Evolutionary conservation across 2,113 vertebrate species (phyloP).

Genomic region (Zosterops borbonicus): DNA sequence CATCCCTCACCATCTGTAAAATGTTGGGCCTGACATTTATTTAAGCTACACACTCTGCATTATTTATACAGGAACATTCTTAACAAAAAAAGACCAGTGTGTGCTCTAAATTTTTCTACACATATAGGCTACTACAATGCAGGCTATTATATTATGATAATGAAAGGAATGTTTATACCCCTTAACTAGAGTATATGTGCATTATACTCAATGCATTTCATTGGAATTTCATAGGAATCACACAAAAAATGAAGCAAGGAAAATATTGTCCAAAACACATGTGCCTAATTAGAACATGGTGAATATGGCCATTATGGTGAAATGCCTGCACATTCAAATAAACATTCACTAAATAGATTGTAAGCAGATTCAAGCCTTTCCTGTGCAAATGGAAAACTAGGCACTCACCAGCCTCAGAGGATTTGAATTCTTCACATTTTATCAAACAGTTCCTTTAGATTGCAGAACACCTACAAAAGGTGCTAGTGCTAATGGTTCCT

Average conservation of each 20-base stretch:
- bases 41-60: not conserved
- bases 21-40: not conserved
- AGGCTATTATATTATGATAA: not conserved
- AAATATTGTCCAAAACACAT: not conserved
- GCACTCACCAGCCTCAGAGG: not conserved
- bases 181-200: not conserved
- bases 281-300: not conserved
- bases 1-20: conserved; percentile 1
- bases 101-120: not conserved
- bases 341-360: not conserved
- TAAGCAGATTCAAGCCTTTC: not conserved
- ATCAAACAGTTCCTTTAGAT: not conserved
- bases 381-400: not conserved
- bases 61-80: not conserved
- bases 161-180: not conserved
- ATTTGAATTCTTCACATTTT: not conserved
- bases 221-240: not conserved
- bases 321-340: not conserved
- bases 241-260: not conserved
- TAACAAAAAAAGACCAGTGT: not conserved
- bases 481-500: not conserved
- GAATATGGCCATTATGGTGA: not conserved
- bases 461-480: not conserved
- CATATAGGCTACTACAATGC: not conserved
- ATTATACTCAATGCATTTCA: not conserved